These are phyloP conservation scores for Bufo bufo DNA, from an alignment of 2,113 vertebrate genomes.

Conservation along the genomic window DNA sequence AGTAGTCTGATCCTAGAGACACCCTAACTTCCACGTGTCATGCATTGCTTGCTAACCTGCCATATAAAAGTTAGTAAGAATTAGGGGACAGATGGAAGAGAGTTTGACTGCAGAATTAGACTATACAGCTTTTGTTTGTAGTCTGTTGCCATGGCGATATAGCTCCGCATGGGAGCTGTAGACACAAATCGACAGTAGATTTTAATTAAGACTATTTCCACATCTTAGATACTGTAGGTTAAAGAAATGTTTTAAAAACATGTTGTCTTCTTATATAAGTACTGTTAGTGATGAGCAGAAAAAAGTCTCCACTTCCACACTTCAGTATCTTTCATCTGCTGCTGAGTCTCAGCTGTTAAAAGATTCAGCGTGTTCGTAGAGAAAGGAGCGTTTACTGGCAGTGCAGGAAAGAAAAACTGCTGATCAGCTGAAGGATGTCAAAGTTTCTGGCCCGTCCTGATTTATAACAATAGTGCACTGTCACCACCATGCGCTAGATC, in stretches of 20 bases:
- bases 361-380: background rate
- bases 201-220: background rate
- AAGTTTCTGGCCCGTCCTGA: conserved; percentile 19
- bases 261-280: background rate
- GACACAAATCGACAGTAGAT: too few species aligned
- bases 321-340: background rate
- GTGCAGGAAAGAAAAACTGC: conserved; percentile 1
- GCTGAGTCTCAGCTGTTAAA: background rate
- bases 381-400: background rate
- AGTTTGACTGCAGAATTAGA: too few species aligned
- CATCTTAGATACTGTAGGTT: background rate
- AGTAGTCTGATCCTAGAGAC: background rate
- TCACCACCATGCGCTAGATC: conserved; percentile 28
- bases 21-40: background rate
- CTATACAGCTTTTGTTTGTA: too few species aligned
- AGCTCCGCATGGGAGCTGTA: too few species aligned
- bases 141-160: background rate
- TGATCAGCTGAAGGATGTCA: background rate
- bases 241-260: background rate
- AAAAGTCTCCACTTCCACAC: background rate
- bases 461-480: conserved; percentile 23
- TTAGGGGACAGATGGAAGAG: too few species aligned
- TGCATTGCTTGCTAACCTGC: background rate
- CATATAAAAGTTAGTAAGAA: too few species aligned
- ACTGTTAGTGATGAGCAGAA: background rate